phyloP scores from a whole-genome alignment of 2,888 invertebrate species.

The Neoascia interrupta region DNA sequence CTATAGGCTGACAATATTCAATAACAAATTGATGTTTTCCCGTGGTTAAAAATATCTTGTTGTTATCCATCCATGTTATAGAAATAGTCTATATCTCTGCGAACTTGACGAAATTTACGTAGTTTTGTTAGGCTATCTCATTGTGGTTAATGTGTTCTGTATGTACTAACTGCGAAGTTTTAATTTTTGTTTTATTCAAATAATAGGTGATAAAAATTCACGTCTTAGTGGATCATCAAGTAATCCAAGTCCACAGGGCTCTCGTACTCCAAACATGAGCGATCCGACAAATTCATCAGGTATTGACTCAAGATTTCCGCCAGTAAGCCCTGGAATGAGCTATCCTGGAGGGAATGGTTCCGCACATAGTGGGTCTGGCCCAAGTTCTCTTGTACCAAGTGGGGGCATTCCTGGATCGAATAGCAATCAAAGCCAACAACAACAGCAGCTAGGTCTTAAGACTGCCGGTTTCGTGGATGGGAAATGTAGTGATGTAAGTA shows the following conservation, averaged over 20 bases:
- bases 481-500: conserved; percentile 65
- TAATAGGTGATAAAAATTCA: conserved; percentile 77
- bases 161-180: not conserved
- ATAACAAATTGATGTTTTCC: too few species aligned
- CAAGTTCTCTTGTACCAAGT: conserved; percentile 43
- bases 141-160: not conserved
- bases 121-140: not conserved
- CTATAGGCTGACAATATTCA: too few species aligned
- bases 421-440: conserved; percentile 54
- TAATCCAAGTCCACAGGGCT: conserved; percentile 77
- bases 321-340: conserved; percentile 77
- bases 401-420: conserved; percentile 70
- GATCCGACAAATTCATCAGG: conserved; percentile 71
- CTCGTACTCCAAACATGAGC: conserved; percentile 75
- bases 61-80: too few species aligned
- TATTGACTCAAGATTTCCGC: conserved; percentile 75
- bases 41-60: too few species aligned
- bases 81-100: too few species aligned
- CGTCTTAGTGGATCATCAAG: conserved; percentile 80
- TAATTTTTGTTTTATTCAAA: not conserved
- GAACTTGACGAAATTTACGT: not conserved
- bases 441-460: conserved; percentile 66
- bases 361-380: conserved; percentile 66
- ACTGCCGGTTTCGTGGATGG: conserved; percentile 78
- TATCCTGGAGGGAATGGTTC: conserved; percentile 71